Base-by-base conservation (phyloP, 1,140 invertebrate genomes). In the Stegodyphus mimosarum region DNA sequence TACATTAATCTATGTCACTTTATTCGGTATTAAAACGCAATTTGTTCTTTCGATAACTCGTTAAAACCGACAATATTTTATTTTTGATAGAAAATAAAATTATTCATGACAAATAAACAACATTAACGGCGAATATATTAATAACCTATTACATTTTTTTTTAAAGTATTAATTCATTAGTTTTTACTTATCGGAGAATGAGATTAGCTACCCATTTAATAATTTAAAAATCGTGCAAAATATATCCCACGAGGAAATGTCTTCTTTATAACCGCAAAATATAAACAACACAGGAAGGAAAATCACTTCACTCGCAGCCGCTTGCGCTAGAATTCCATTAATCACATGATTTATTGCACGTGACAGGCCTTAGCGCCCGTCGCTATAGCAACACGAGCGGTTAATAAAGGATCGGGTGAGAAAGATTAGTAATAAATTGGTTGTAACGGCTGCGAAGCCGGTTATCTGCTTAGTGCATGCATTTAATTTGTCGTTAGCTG, bases 371-470 rank as follows among this genome's bases (percentile, higher is more conserved):
- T 53, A 33, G 73, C 73, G 49, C 17, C n/a, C 9, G 70, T 80
- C 33, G 10, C 70, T 55, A 63, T 73, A 53, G 73, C 17, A 76
- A 75, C 81, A 17, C 18, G 81, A 84, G 81, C 63, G 81, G 72
- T 75, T 75, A 84, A 84, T 84, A 84, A 84, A 84, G 81, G 81
- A 84, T 76, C 49, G 72, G 60, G 70, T 13, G 72, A 84, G 73
- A 84, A 84, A 84, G 81, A 84, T 84, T 84, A 76, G 81, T 84
- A 84, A 84, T 84, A 84, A 84, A 84, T 84, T 84, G 72, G 51
- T 13, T 84, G 81, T 69, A 84, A 75, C 72, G 63, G 81, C 72
- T 84, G 81, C 72, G 69, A 84, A 84, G 73, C 73, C 63, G 72
- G 81, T 84, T 84, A 84, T 84, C 81, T 75, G 63, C 52, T 76